Percentiles rank a stretch among this genome's conserved stretches.
phyloP scores from a whole-genome alignment of 2,797 vertebrate species.

The Epinephelus coioides region DNA sequence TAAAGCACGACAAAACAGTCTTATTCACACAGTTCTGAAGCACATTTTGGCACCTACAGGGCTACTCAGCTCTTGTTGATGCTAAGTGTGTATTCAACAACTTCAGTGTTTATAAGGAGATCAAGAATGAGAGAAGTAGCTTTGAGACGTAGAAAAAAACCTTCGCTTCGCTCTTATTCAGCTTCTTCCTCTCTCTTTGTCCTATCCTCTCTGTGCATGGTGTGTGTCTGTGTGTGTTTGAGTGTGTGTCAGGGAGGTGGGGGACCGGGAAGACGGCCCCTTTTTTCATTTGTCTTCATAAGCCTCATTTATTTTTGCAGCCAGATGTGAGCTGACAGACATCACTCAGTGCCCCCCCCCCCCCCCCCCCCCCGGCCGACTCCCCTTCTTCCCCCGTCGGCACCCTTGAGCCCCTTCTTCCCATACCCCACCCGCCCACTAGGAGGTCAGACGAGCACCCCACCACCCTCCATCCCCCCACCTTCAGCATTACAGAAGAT shows the following conservation, averaged over 20 bases:
- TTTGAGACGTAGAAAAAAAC: background rate
- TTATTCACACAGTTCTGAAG: slow-evolving; percentile 1
- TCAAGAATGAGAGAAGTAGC: background rate
- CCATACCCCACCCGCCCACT: slow-evolving; percentile 58
- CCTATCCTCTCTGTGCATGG: background rate
- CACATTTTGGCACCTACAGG: slow-evolving; percentile 4
- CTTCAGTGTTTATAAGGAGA: slow-evolving; percentile 5
- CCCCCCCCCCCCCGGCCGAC: background rate
- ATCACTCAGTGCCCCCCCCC: slow-evolving; percentile 88
- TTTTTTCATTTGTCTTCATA: slow-evolving; percentile 94
- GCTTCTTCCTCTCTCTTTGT: slow-evolving; percentile 6
- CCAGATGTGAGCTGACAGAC: slow-evolving; percentile 96
- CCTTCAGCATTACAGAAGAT: slow-evolving; percentile 96
- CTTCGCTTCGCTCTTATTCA: slow-evolving; percentile 58
- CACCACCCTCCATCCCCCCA: slow-evolving; percentile 66
- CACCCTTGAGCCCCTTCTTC: slow-evolving; percentile 76
- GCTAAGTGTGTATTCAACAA: background rate
- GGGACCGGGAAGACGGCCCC: slow-evolving; percentile 57
- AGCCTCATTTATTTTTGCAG: slow-evolving; percentile 95
- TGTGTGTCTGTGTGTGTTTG: slow-evolving; percentile 14
- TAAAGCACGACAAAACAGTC: background rate
- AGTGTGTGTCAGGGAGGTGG: slow-evolving; percentile 17
- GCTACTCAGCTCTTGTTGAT: slow-evolving; percentile 5
- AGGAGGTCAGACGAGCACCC: slow-evolving; percentile 88
- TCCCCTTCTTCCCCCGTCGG: slow-evolving; percentile 59